Conservation (phyloP, 2,113 vertebrate species). For the Platanista minor region DNA sequence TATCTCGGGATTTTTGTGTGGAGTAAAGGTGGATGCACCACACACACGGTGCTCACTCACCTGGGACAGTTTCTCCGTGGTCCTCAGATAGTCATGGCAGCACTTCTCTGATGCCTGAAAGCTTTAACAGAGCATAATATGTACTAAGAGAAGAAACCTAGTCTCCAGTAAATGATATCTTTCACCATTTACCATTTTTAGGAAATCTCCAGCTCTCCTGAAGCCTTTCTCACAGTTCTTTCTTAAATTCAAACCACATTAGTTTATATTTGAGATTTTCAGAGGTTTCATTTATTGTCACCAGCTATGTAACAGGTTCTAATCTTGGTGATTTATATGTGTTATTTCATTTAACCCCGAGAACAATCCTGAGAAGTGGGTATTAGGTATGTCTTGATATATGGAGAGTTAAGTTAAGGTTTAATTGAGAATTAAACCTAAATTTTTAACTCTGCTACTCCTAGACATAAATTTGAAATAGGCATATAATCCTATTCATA, state of each 20-base stretch:
- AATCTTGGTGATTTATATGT: too few relatives aligned
- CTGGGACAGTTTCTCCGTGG: neutral
- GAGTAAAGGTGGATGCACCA: neutral
- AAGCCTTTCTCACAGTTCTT: neutral
- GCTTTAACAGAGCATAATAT: fast-evolving
- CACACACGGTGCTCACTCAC: neutral
- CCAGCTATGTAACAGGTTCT: neutral
- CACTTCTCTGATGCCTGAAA: neutral
- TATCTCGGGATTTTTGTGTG: neutral
- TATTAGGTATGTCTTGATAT: neutral
- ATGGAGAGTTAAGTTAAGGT: neutral
- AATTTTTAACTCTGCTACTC: neutral
- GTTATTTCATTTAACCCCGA: neutral
- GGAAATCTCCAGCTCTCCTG: neutral
- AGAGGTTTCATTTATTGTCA: neutral
- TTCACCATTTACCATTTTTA: neutral
- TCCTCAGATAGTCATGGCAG: neutral
- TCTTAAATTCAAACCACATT: neutral
- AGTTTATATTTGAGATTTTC: neutral
- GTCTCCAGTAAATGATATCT: fast-evolving
- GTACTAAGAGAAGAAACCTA: neutral
- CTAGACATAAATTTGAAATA: neutral
- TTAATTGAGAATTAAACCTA: neutral
- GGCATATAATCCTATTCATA: too few relatives aligned
- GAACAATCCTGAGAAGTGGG: neutral